A percentile compares a stretch with the other conserved stretches of the same genome.
phyloP scores from a whole-genome alignment of 1,140 invertebrate genomes.

The Hyposmocoma kahamanoa region DNA sequence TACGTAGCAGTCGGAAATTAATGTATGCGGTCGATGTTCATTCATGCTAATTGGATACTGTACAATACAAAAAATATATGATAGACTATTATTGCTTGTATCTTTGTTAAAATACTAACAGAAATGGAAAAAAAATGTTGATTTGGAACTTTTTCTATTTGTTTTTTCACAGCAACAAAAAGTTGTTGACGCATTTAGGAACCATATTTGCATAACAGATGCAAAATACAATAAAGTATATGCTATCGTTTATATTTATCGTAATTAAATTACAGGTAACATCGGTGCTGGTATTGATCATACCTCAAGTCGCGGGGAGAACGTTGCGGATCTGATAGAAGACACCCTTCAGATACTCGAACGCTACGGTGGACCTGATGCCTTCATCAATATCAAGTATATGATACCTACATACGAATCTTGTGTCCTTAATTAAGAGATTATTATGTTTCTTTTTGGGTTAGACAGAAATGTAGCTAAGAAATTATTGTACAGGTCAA shows the following conservation, averaged over 20 bases:
- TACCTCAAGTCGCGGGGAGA: constrained; percentile 81
- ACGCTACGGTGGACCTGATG: constrained; percentile 91
- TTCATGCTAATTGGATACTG: too few relatives aligned
- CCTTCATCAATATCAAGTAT: constrained; percentile 98
- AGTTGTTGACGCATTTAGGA: too few relatives aligned
- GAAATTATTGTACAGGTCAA: too few relatives aligned
- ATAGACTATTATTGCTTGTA: too few relatives aligned
- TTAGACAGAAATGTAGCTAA: too few relatives aligned
- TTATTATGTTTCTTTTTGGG: too few relatives aligned
- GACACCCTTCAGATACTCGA: constrained; percentile 94
- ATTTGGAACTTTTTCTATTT: background rate
- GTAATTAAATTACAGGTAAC: constrained; percentile 80
- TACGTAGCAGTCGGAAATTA: too few relatives aligned
- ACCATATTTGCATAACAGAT: too few relatives aligned
- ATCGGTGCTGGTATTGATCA: constrained; percentile 86
- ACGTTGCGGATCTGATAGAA: constrained; percentile 91
- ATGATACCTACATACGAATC: constrained; percentile 98
- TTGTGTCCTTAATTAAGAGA: constrained; percentile 83
- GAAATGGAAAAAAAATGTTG: background rate
- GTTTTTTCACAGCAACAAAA: background rate
- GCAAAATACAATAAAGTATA: too few relatives aligned
- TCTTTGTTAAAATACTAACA: background rate
- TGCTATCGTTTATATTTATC: too few relatives aligned
- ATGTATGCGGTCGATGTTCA: too few relatives aligned
- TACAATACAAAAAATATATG: too few relatives aligned